Base-by-base conservation (phyloP, 2,797 vertebrate genomes). In the Tenualosa ilisha region DNA sequence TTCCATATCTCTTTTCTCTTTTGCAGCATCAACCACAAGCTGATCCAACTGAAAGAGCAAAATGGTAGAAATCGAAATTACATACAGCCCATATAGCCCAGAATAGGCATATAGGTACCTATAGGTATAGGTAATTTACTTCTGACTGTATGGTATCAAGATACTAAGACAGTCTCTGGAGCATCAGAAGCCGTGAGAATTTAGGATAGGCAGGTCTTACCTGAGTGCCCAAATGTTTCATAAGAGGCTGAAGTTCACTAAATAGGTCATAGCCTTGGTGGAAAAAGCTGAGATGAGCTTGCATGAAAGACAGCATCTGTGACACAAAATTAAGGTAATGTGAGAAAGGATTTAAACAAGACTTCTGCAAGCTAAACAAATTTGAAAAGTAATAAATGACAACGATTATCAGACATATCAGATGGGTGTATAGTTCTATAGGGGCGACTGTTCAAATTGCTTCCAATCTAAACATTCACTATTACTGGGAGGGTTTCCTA, bases 241-340 rank as follows among this genome's bases (percentile, higher is more conserved):
- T 97, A 85, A 96, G 95, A 17, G 96, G 96, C 53, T 93, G 93
- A 63, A 97, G 95, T 83, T 97, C 95, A 86, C 92, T 93, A 86
- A 97, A 97, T 1, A 96, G 93, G 88, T 96, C 96, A 87, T 97
- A 96, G 89, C 96, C 96, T 93, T 97, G 96, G 90, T 97, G 96
- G 91, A 97, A 97, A 92, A 97, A 97, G 84, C 95, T 93, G 92
- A 97, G 94, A 89, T 97, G 96, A 82, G 96, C 96, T 56, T 95
- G 96, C 96, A 97, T 97, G 91, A 97, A 97, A 0, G 96, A 96
- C 40, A 97, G 90, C 96, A 97, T 97, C 96, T 97, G 86, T 59
- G 81, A 43, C 31, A 75, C 37, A 79, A 46, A 46, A 43, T 43
- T 3, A 17, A 17, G 37, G 37, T 43, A 8, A 4, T 75, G 13